Base-by-base conservation (phyloP, 2,797 vertebrate genomes). In the Melanotaenia boesemani region DNA sequence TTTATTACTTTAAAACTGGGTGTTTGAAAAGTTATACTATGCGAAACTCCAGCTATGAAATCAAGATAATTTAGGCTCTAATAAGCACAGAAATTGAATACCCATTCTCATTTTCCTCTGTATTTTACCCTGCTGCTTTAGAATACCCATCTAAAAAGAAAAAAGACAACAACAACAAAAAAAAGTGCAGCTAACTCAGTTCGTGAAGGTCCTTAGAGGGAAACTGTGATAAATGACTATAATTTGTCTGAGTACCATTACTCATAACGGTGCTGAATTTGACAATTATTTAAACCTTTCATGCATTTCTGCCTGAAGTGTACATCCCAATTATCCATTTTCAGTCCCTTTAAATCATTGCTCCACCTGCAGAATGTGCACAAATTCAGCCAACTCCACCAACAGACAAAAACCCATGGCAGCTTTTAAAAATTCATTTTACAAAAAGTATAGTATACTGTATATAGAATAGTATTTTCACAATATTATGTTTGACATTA, bases 181-280 rank as follows among this genome's bases (percentile, higher is more conserved):
- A 34, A 34, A 37, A 11, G 37, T 64, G n/a, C 5, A 32, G 63
- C 10, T 32, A 26, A 58, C 44, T 52, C 48, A 13, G 36, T 75
- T 55, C n/a, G 10, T 3, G 46, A 72, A 39, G 57, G 39, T 50
- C 52, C 61, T 74, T 74, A 68, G 26, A 36, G 54, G 8, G 28
- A 74, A 36, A 69, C 2, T 32, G 15, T 83, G 77, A 81, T 84
- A 76, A 84, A 84, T 59, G 74, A 63, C 46, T 20, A 18, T 41
- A 24, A 87, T 85, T 77, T 84, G 55, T 75, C 41, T 20, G 24
- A 65, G 66, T 55, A 46, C 67, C 60, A 80, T 36, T 79, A 59
- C 37, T 80, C 56, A 68, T 58, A 69, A 72, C 50, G n/a, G 7
- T 61, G 65, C 32, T 67, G 26, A 26, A 71, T 61, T 24, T 78